These are phyloP conservation scores for Pammene aurita DNA, from an alignment of 2,888 invertebrate species.

Conservation along the genomic window DNA sequence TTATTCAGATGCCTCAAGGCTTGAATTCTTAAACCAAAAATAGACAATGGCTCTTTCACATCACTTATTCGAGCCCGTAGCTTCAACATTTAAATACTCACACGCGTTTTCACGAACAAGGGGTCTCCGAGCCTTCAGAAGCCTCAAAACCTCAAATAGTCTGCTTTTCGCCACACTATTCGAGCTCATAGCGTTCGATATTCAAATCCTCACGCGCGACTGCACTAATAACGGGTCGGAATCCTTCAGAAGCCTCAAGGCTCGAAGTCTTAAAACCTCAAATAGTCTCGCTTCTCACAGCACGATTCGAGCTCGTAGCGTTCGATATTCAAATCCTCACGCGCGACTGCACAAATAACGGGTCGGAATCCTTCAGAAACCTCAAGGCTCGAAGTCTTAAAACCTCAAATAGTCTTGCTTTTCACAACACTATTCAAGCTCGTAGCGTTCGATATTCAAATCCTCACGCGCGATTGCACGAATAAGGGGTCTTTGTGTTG, in stretches of 20 bases:
- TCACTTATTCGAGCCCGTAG: no score
- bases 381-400: background rate
- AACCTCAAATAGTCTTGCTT: background rate
- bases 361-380: background rate
- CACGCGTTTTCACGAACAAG: no score
- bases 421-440: slow-evolving; percentile 11
- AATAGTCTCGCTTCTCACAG: background rate
- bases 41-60: no score
- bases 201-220: slow-evolving; percentile 32
- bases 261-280: background rate
- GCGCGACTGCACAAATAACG: slow-evolving; percentile 29
- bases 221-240: slow-evolving; percentile 19
- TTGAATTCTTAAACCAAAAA: no score
- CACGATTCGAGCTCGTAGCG: slow-evolving; percentile 7
- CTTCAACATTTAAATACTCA: no score
- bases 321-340: slow-evolving; percentile 32
- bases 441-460: slow-evolving; percentile 30
- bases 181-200: slow-evolving; percentile 18
- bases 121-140: background rate
- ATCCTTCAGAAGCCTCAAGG: no score
- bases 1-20: no score
- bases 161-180: background rate
- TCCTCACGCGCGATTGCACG: slow-evolving; percentile 32
- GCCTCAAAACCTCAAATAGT: background rate
- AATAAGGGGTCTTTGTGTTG: slow-evolving; percentile 27